These are phyloP conservation scores for Nomada ruficornis DNA, from an alignment of 2,888 invertebrate species.

Conservation along the genomic window DNA sequence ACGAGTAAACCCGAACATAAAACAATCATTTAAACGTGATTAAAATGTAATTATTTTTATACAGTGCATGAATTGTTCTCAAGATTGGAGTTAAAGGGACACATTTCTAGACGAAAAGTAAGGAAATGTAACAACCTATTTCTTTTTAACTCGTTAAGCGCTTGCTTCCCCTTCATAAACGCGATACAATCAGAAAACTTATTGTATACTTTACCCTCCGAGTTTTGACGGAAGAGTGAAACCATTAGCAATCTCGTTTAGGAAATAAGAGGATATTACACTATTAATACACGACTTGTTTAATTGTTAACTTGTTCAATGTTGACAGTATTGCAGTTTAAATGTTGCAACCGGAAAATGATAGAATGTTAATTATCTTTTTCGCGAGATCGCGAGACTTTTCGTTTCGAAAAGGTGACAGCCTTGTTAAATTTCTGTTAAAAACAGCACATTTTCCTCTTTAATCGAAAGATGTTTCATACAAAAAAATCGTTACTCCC, in stretches of 20 bases:
- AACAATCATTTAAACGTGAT: conserved; percentile 57
- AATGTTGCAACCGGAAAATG: too few relatives aligned
- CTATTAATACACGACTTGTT: conserved; percentile 8
- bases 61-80: conserved; percentile 79
- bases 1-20: conserved; percentile 63
- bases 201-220: not conserved
- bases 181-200: conserved; percentile 40
- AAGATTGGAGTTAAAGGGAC: conserved; percentile 74
- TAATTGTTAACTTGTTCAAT: conserved; percentile 52
- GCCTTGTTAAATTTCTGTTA: conserved; percentile 35
- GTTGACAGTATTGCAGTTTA: not conserved
- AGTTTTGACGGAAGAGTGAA: too few relatives aligned
- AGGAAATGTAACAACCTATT: conserved; percentile 66
- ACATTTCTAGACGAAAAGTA: conserved; percentile 71
- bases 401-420: conserved; percentile 24
- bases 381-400: too few relatives aligned
- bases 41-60: conserved; percentile 69
- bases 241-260: not conserved
- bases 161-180: conserved; percentile 38
- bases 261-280: conserved; percentile 2
- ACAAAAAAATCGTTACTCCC: not conserved
- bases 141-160: conserved; percentile 71
- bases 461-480: conserved; percentile 7
- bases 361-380: too few relatives aligned
- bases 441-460: conserved; percentile 31